Evolutionary conservation across 1,140 invertebrate genomes (phyloP).

Genomic region (Drosophila arawakana): DNA sequence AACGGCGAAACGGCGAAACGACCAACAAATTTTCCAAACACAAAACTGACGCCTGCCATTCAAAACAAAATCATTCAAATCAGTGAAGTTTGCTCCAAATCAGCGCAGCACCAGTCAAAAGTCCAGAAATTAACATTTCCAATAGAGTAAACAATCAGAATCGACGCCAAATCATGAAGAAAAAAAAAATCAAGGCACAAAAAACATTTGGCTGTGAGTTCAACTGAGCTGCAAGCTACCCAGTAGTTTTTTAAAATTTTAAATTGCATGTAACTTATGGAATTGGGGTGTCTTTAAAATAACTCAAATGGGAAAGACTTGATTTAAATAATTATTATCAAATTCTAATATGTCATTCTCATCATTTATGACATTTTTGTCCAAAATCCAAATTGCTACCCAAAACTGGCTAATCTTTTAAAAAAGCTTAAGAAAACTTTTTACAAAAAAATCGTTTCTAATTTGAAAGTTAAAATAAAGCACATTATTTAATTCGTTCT

Average conservation of each 20-base stretch:
- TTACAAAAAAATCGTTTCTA: too few species aligned
- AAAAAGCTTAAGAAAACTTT: too few species aligned
- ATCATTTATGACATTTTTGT: too few species aligned
- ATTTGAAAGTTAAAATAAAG: too few species aligned
- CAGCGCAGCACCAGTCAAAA: conserved; percentile 65
- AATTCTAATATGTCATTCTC: too few species aligned
- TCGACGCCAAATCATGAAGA: conserved; percentile 54
- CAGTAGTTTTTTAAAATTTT: not conserved
- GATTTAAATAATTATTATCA: too few species aligned
- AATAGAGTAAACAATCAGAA: conserved; percentile 73
- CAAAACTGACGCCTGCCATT: conserved; percentile 45
- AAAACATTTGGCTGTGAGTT: not conserved
- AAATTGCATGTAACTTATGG: too few species aligned
- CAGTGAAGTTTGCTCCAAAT: conserved; percentile 47
- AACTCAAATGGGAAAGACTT: too few species aligned
- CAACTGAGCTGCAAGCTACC: not conserved
- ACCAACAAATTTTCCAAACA: not conserved
- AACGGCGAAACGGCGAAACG: conserved; percentile 23
- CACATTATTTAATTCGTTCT: too few species aligned
- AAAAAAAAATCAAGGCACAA: conserved; percentile 45
- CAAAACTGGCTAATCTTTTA: too few species aligned
- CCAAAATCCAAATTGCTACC: too few species aligned
- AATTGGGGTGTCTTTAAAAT: too few species aligned
- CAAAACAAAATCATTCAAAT: conserved; percentile 73
- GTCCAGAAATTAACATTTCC: conserved; percentile 81